Percentiles rank a stretch among this genome's conserved stretches.
These are phyloP conservation scores for Argynnis bischoffii DNA, from an alignment of 2,888 invertebrate genomes.

Conservation along the genomic window DNA sequence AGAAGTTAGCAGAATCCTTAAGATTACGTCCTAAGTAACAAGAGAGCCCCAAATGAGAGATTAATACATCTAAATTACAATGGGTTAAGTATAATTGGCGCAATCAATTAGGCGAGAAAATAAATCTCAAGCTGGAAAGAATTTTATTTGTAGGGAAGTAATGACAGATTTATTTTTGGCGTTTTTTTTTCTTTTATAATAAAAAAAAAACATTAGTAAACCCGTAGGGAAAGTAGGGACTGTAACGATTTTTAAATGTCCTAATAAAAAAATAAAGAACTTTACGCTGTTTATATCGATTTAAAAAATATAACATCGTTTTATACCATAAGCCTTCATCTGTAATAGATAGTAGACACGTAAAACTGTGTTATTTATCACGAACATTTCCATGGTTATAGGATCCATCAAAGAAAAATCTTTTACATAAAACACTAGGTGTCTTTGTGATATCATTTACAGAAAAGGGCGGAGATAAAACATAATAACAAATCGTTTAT, in stretches of 20 bases:
- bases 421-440: constrained; percentile 1
- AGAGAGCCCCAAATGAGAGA: background rate
- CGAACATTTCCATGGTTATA: background rate
- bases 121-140: constrained; percentile 1
- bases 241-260: too few relatives aligned
- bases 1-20: background rate
- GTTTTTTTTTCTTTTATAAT: too few relatives aligned
- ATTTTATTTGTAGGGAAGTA: background rate
- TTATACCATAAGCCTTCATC: too few relatives aligned
- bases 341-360: background rate
- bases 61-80: constrained; percentile 19
- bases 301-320: too few relatives aligned
- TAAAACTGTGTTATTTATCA: background rate
- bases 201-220: too few relatives aligned
- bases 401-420: background rate
- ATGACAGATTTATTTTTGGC: too few relatives aligned
- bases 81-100: constrained; percentile 11
- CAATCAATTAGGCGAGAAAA: constrained; percentile 1
- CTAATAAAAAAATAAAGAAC: too few relatives aligned
- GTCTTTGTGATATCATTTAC: constrained; percentile 26
- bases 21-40: background rate
- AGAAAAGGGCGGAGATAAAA: constrained; percentile 33
- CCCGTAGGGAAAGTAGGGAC: too few relatives aligned
- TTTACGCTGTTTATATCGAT: too few relatives aligned
- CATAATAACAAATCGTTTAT: constrained; percentile 43